phyloP scores from a whole-genome alignment of 2,797 vertebrate species.

The Darevskia mixta region DNA sequence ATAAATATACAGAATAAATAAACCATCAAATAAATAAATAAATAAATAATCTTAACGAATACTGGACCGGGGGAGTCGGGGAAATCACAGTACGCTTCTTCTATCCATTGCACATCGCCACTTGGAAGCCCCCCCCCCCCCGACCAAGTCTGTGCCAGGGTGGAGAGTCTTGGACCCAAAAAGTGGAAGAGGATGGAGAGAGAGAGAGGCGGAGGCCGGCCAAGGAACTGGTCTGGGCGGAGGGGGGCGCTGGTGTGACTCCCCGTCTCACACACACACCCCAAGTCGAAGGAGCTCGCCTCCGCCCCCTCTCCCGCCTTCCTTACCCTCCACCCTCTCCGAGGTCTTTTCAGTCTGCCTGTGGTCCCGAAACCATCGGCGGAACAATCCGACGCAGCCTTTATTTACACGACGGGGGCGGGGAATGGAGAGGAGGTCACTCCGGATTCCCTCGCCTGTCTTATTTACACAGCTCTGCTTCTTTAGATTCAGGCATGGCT shows the following conservation, averaged over 20 bases:
- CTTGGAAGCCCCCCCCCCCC: slow-evolving; percentile 52
- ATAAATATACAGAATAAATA: slow-evolving; percentile 59
- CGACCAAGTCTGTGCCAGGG: slow-evolving; percentile 62
- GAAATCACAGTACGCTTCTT: slow-evolving; percentile 86
- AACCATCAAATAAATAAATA: slow-evolving; percentile 78
- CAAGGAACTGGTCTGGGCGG: background rate
- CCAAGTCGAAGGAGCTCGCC: background rate
- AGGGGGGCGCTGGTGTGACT: background rate
- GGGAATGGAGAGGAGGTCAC: background rate
- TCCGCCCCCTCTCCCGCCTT: background rate
- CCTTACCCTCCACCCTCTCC: background rate
- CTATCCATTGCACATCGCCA: slow-evolving; percentile 95
- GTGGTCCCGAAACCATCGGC: background rate
- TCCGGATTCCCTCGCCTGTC: background rate
- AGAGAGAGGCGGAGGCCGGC: background rate
- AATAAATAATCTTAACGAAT: slow-evolving; percentile 79
- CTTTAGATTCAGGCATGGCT: slow-evolving; percentile 72
- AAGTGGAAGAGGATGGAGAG: slow-evolving; percentile 27
- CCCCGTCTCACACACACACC: background rate
- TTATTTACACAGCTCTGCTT: slow-evolving; percentile 69
- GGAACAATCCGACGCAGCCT: slow-evolving; percentile 6
- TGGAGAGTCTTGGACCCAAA: slow-evolving; percentile 67
- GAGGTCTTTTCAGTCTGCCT: background rate
- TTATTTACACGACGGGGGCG: slow-evolving; percentile 17
- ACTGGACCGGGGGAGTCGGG: slow-evolving; percentile 80